phyloP scores from a whole-genome alignment of 2,113 vertebrate species.

The Corvus cornix region DNA sequence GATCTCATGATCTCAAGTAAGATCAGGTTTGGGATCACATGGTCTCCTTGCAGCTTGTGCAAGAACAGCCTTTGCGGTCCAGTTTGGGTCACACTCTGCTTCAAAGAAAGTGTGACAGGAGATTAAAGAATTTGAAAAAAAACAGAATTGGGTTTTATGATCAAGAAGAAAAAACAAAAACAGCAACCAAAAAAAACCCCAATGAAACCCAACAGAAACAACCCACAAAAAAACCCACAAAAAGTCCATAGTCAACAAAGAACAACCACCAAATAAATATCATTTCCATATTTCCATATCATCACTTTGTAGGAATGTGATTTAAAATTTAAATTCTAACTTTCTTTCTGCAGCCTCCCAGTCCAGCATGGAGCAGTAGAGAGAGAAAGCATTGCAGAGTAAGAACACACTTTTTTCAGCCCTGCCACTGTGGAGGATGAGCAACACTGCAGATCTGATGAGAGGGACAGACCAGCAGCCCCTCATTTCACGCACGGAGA shows the following conservation, averaged over 20 bases:
- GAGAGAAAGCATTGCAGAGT: neutral
- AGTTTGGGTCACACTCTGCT: neutral
- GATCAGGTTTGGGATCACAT: neutral
- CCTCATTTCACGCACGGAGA: rapidly evolving
- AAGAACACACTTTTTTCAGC: neutral
- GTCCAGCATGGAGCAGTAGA: neutral
- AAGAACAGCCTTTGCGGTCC: neutral
- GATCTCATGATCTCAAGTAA: neutral
- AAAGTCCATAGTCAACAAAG: neutral
- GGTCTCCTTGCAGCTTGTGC: neutral
- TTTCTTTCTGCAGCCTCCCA: neutral
- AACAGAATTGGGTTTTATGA: neutral
- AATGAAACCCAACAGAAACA: neutral
- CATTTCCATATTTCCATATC: neutral
- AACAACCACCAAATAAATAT: neutral
- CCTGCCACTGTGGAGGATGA: neutral
- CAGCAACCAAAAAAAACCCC: neutral
- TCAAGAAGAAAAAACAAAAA: neutral
- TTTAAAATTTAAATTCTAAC: neutral
- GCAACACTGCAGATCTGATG: neutral
- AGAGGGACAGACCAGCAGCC: neutral
- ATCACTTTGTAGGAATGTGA: neutral
- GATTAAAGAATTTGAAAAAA: neutral
- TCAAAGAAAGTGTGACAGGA: neutral
- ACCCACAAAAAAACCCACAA: neutral